Base-by-base conservation (phyloP, 2,113 vertebrate species). In the Lepisosteus oculatus region DNA sequence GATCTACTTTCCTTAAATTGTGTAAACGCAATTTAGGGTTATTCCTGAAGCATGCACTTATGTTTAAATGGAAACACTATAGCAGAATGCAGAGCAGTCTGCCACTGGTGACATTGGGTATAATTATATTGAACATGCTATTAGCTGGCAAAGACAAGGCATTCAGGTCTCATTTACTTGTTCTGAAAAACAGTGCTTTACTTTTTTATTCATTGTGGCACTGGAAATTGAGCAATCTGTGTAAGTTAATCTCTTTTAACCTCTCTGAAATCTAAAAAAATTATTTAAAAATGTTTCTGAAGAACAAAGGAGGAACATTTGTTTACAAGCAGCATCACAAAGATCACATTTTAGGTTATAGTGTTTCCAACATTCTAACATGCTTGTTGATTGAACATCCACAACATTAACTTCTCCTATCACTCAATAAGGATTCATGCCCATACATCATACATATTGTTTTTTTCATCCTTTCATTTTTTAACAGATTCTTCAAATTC, bases 111-210 rank as follows among this genome's bases (percentile, higher is more conserved):
- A 67, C 55, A 72, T 29, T 67, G 29, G 56, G 9, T 29, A 17
- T 55, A 66, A 61, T 66, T 72, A 45, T 73, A 68, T 68, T 73
- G 59, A 73, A 61, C 72, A 51, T 59, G 57, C 45, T 55, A 61
- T 72, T 68, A 68, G 47, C 56, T 62, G 15, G 57, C 62, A 54
- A 61, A 56, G 65, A 12, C 11, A 44, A 15, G n/a, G n/a, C 8
- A 8, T 63, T 55, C 43, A 6, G 55, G 29, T 47, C 71, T 61
- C 55, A 67, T 67, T 44, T 42, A 44, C 14, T 55, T 8, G 8
- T 55, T 67, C 55, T 65, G 43, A 59, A 72, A 45, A 56, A 55
- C 55, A 42, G 17, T 57, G 70, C 54, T 56, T 72, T 65, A 55
- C 54, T 47, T 56, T 72, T 65, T 64, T 47, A 41, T 54, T n/a